A percentile compares a stretch with the other conserved stretches of the same genome.
Conservation (phyloP, 2,888 invertebrate species). For the Octodonta nipae region DNA sequence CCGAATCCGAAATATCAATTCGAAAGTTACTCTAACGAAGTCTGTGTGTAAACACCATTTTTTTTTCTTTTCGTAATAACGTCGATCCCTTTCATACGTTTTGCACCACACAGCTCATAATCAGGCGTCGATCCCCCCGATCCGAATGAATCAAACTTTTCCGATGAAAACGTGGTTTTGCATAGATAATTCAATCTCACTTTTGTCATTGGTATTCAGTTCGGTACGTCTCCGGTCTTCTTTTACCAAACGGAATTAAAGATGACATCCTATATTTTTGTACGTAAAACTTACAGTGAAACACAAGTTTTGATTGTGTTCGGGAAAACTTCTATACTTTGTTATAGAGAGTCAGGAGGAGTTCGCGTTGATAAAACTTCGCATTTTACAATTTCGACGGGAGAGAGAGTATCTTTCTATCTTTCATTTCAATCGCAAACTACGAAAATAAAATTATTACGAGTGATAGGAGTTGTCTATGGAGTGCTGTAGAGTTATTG, state of each 20-base stretch:
- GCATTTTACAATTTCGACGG: not conserved
- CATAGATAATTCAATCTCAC: slow-evolving; percentile 2
- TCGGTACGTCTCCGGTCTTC: not conserved
- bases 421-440: no score
- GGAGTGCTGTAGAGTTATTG: no score
- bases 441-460: no score
- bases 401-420: no score
- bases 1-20: no score
- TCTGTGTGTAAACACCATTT: no score
- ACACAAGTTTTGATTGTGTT: slow-evolving; percentile 2
- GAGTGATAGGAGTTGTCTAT: no score
- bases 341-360: not conserved
- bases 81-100: no score
- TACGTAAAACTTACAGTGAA: not conserved
- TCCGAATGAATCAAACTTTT: not conserved
- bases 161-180: not conserved
- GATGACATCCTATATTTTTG: slow-evolving; percentile 2
- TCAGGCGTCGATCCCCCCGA: not conserved
- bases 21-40: no score
- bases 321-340: slow-evolving; percentile 1
- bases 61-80: no score
- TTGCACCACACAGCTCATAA: no score
- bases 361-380: not conserved
- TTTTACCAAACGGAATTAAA: not conserved
- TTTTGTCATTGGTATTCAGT: not conserved